Percentiles rank a stretch among this genome's conserved stretches.
phyloP scores from a whole-genome alignment of 1,140 invertebrate genomes.

The Vollenhovia emeryi region DNA sequence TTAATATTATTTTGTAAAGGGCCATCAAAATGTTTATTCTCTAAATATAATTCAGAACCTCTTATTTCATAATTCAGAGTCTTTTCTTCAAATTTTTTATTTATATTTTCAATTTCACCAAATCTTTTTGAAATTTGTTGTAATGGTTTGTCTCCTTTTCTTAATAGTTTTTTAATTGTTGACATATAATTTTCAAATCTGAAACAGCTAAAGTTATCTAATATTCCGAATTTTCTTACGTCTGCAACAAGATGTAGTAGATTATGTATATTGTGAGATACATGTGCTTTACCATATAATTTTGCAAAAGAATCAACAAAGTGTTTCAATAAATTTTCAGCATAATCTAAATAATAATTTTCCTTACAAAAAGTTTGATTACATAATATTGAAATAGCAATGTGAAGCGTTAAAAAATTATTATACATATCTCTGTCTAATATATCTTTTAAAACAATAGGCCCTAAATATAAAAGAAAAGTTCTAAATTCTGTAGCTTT shows the following conservation, averaged over 20 bases:
- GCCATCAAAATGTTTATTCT: slow-evolving; percentile 3
- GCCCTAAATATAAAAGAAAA: slow-evolving; percentile 13
- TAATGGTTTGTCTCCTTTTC: slow-evolving; percentile 46
- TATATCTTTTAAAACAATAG: slow-evolving; percentile 9
- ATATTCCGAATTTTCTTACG: slow-evolving; percentile 49
- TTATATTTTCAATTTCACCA: background rate
- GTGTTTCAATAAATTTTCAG: background rate
- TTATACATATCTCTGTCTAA: background rate
- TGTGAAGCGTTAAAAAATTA: slow-evolving; percentile 8
- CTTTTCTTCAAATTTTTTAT: background rate
- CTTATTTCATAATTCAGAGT: too few relatives aligned
- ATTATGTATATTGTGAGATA: slow-evolving; percentile 51
- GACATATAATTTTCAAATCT: slow-evolving; percentile 59
- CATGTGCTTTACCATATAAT: background rate
- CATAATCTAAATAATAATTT: background rate
- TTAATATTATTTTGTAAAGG: background rate
- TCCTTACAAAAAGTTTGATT: slow-evolving; percentile 2
- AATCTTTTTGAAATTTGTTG: slow-evolving; percentile 31
- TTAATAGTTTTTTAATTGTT: slow-evolving; percentile 42
- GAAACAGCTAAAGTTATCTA: slow-evolving; percentile 58
- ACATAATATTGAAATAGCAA: slow-evolving; percentile 5
- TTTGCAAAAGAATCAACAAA: background rate
- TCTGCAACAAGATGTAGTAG: slow-evolving; percentile 48
- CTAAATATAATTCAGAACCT: background rate
- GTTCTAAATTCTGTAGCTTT: slow-evolving; percentile 18